phyloP scores from a whole-genome alignment of 2,888 invertebrate genomes.

The Caenorhabditis panamensis region DNA sequence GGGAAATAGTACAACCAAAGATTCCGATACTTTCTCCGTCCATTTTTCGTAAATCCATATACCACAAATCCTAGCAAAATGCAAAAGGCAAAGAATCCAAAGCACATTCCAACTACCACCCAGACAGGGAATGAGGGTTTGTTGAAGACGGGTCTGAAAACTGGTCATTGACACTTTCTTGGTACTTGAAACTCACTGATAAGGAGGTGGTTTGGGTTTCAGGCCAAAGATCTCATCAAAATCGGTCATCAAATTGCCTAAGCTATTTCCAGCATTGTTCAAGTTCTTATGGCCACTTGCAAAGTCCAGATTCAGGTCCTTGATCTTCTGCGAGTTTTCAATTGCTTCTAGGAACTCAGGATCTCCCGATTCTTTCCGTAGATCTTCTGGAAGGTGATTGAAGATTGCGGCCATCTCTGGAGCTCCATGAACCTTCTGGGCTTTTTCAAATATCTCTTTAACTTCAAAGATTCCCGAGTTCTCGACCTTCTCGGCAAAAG shows the following conservation, averaged over 20 bases:
- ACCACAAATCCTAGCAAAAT: background rate
- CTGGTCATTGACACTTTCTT: too few relatives aligned
- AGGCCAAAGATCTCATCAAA: background rate
- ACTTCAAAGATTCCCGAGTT: too few relatives aligned
- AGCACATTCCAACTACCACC: background rate
- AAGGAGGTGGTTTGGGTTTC: too few relatives aligned
- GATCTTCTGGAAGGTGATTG: too few relatives aligned
- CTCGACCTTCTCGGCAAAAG: too few relatives aligned
- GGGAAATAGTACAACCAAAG: background rate
- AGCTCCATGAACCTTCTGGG: too few relatives aligned
- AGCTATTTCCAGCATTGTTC: background rate
- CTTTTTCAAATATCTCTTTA: too few relatives aligned
- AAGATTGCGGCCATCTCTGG: too few relatives aligned
- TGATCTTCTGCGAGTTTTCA: background rate
- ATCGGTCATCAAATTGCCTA: background rate
- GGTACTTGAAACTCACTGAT: too few relatives aligned
- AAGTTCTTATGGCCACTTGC: background rate
- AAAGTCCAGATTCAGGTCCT: background rate
- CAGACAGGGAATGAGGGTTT: background rate
- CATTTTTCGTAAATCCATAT: constrained; percentile 6
- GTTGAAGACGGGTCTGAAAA: background rate
- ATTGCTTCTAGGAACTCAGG: background rate
- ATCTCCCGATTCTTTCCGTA: too few relatives aligned
- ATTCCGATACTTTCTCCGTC: background rate
- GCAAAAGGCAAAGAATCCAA: background rate